Evolutionary conservation across 2,888 invertebrate species (phyloP), one percentile per base, ranked within the genome.

Genomic region (Orthosia incerta): DNA sequence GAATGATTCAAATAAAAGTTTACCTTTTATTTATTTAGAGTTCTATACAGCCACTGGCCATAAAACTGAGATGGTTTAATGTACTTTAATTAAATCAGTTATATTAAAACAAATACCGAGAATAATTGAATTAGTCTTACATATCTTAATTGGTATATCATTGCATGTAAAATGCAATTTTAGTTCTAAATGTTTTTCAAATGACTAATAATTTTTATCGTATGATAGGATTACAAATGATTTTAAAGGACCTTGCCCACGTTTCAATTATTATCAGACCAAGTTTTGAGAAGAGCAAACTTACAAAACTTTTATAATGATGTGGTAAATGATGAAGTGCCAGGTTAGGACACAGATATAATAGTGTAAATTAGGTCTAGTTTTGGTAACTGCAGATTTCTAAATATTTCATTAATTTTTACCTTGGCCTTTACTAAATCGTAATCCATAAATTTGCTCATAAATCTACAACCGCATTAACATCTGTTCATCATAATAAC

Each of bases 1-100:
- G 13, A 46, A 71, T 23, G 3, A 56, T 12, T 55, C 3, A 59
- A 67, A 64, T 60, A 74, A 79, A 75, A 53, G 16, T 55, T 51
- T 1, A 13, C 16, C 13, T 56, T 73, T 65, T 50, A 61, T 45
- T 73, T 26, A 61, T 62, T 39, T 51, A 12, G 1, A 26, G 11
- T 48, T 9, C 53, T 53, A 63, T n/a, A 69, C 9, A 1, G 26
- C 23, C 46, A 31, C 20, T 64, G 50, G 4, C 20, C 4, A 20
- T 73, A 20, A 51, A 13, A 4, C 4, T 50, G n/a, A 16, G 16
- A 69, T 60, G 53, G 15, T 26, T 59, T 71, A 26, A 57, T 48
- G 46, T 18, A 59, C 26, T 55, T 13, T 12, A 76, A 62, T 59
- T 16, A 48, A 62, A 12, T 62, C 0, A 51, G 20, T 45, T 12